Base-by-base conservation (phyloP, 2,888 invertebrate species). In the Drosophila conformis region DNA sequence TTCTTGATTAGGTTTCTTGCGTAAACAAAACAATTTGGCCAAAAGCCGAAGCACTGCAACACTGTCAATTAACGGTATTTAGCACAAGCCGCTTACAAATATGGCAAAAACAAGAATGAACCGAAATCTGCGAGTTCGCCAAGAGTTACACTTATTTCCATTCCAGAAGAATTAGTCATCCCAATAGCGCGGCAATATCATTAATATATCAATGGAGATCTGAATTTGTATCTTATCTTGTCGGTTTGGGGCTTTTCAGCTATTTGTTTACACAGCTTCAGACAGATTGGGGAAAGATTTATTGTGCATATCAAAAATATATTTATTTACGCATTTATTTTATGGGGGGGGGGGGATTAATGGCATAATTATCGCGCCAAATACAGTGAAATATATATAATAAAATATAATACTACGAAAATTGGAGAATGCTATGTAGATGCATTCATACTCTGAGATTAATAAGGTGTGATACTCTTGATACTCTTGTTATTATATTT, bases 21-120 rank as follows among this genome's bases (percentile, higher is more conserved):
- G 27, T 56, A 56, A 56, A 75, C 83, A 82, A 83, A 78, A 69
- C 56, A 70, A 71, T 75, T 86, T 73, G 68, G 69, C 62, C 61
- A 54, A 40, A 74, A 73, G 48, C 40, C 29, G n/a, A 56, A 13
- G 27, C 48, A 42, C n/a, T 36, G 25, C 42, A 64, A 31, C 58
- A 18, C 53, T 46, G 57, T 53, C 83, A 66, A 73, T 81, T 82
- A 82, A 82, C 82, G 82, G 82, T 83, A 82, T 81, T 86, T 81
- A 67, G 69, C 56, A 42, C 21, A 65, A 84, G 71, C 70, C 27
- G 49, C 79, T 75, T 71, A 49, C 53, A 46, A 38, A 27, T 48
- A 46, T 8, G n/a, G 0, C 27, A 35, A 29, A 48, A 11, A 11
- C 53, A 27, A 27, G 42, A 42, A 38, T 25, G 10, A 38, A 15